Evolutionary conservation across 1,140 invertebrate genomes (phyloP).

Genomic region (Drosophila miranda): DNA sequence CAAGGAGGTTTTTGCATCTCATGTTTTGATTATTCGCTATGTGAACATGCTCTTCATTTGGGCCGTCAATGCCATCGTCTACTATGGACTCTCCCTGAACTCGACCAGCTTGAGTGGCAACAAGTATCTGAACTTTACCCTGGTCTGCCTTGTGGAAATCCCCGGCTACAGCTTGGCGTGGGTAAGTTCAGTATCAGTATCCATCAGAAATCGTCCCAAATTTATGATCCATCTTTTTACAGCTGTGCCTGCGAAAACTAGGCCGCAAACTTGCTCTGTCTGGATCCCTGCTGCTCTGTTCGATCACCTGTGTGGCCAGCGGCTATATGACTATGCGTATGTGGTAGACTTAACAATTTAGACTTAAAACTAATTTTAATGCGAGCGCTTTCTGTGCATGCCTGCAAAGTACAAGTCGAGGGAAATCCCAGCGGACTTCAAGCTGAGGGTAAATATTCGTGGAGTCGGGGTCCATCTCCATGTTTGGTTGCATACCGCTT

Average conservation of each 20-base stretch:
- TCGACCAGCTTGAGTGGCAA: slow-evolving; percentile 87
- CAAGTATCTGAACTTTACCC: slow-evolving; percentile 85
- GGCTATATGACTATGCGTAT: slow-evolving; percentile 74
- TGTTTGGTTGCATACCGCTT: not conserved
- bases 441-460: slow-evolving; percentile 5
- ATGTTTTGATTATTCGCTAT: slow-evolving; percentile 82
- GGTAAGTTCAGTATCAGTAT: slow-evolving; percentile 44
- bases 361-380: not conserved
- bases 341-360: not conserved
- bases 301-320: slow-evolving; percentile 83
- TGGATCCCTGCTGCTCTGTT: slow-evolving; percentile 84
- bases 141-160: slow-evolving; percentile 85
- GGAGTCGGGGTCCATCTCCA: slow-evolving; percentile 1
- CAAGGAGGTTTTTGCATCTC: slow-evolving; percentile 83
- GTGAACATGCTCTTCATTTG: slow-evolving; percentile 84
- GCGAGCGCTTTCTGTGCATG: slow-evolving; percentile 10
- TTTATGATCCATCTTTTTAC: not conserved
- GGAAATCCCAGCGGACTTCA: slow-evolving; percentile 40
- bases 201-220: not conserved
- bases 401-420: slow-evolving; percentile 47
- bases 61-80: slow-evolving; percentile 88
- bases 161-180: slow-evolving; percentile 84
- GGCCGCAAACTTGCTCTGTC: slow-evolving; percentile 84
- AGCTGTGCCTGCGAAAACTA: slow-evolving; percentile 83
- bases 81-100: slow-evolving; percentile 89